Percentiles rank a stretch among this genome's conserved stretches.
Evolutionary conservation across 1,140 invertebrate species (phyloP).

Genomic region (Zaprionus davidi): DNA sequence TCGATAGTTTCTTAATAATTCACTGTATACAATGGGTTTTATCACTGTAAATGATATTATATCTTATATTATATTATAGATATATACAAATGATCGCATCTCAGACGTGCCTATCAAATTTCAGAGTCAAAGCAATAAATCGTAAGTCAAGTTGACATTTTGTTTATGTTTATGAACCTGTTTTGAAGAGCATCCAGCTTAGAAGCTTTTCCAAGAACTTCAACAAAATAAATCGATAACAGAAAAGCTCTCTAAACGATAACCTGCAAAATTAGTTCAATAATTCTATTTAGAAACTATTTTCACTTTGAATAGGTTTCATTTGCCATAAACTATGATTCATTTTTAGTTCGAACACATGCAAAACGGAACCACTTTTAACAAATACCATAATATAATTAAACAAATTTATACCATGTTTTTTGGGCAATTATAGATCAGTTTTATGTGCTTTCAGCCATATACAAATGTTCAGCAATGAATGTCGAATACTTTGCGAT

Average conservation of each 20-base stretch:
- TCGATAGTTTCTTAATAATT: background rate
- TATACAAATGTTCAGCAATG: background rate
- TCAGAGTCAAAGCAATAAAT: background rate
- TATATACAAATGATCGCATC: background rate
- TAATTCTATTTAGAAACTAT: too few species aligned
- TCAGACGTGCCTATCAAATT: background rate
- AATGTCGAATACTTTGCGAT: background rate
- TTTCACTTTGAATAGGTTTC: too few species aligned
- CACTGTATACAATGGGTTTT: background rate
- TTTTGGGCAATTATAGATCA: background rate
- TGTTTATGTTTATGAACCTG: background rate
- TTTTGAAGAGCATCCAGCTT: background rate
- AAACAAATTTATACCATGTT: background rate
- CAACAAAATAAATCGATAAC: background rate
- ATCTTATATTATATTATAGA: too few species aligned
- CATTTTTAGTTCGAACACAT: background rate
- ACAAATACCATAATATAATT: too few species aligned
- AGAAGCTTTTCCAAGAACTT: background rate
- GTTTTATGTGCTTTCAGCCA: background rate
- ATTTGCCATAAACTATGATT: background rate
- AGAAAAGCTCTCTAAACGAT: too few species aligned
- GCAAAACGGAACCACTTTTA: background rate
- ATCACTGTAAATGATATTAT: background rate
- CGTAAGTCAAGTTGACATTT: background rate
- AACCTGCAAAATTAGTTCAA: too few species aligned